Evolutionary conservation across 2,888 invertebrate species (phyloP).

Genomic region (Chromoteleia sp.): DNA sequence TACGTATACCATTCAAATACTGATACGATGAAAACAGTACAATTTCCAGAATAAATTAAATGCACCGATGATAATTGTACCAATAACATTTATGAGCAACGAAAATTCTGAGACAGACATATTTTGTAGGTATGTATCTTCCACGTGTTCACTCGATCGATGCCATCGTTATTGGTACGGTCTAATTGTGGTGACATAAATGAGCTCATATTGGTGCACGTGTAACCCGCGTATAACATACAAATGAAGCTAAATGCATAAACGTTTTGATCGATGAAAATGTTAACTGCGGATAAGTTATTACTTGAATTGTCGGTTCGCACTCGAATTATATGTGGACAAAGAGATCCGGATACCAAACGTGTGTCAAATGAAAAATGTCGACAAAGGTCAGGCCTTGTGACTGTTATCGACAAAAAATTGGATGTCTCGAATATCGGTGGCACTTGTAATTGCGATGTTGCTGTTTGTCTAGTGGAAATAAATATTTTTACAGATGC

Average conservation of each 20-base stretch:
- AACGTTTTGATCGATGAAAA: conserved; percentile 54
- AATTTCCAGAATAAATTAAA: not conserved
- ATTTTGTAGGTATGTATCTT: conserved; percentile 32
- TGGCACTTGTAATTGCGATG: conserved; percentile 18
- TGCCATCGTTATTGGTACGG: conserved; percentile 53
- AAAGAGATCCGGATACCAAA: conserved; percentile 14
- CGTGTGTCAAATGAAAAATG: conserved; percentile 21
- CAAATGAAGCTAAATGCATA: conserved; percentile 43
- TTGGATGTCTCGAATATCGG: conserved; percentile 6
- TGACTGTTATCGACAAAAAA: conserved; percentile 34
- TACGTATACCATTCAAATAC: too few relatives aligned
- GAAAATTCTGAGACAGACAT: conserved; percentile 32
- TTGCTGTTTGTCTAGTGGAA: conserved; percentile 2
- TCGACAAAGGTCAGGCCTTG: not conserved
- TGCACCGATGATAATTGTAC: conserved; percentile 5
- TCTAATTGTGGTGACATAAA: conserved; percentile 59
- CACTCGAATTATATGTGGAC: conserved; percentile 22
- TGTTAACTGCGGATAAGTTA: conserved; percentile 28
- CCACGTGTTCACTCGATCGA: conserved; percentile 39
- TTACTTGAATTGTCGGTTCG: conserved; percentile 12
- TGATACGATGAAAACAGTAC: too few relatives aligned
- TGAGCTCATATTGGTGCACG: conserved; percentile 52
- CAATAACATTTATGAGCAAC: conserved; percentile 26
- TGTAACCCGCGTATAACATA: conserved; percentile 35
- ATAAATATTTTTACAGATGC: conserved; percentile 34